Evolutionary conservation across 2,797 vertebrate species (phyloP).

Genomic region (Alectoris magna): DNA sequence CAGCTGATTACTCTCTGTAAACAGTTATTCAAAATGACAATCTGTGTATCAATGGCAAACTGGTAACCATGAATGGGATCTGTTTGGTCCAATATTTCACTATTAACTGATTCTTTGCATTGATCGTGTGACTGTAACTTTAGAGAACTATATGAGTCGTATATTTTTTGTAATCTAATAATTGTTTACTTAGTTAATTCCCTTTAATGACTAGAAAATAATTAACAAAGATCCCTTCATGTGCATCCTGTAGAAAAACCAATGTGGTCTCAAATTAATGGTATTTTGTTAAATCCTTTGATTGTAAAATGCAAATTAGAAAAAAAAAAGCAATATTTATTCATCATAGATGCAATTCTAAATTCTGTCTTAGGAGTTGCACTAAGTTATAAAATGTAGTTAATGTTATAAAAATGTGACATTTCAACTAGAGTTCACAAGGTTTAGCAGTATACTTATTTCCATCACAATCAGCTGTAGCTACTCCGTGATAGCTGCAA

Average conservation of each 20-base stretch:
- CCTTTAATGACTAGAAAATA: neutral
- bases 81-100: neutral
- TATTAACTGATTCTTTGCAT: neutral
- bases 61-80: neutral
- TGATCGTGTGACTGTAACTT: neutral
- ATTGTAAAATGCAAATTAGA: neutral
- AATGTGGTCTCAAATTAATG: neutral
- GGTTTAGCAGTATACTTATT: neutral
- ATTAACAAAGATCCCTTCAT: neutral
- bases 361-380: neutral
- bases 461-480: neutral
- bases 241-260: fast-evolving
- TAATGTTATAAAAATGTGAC: neutral
- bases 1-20: slow-evolving; percentile 18
- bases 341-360: neutral
- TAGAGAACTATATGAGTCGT: neutral
- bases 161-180: neutral
- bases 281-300: neutral
- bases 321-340: neutral
- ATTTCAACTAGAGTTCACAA: neutral
- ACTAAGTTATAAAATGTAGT: neutral
- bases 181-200: neutral
- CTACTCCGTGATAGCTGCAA: neutral
- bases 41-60: neutral
- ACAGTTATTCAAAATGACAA: slow-evolving; percentile 1